A percentile compares a stretch with the other conserved stretches of the same genome.
Conservation (phyloP, 2,888 invertebrate genomes). For the Eupithecia inturbata region DNA sequence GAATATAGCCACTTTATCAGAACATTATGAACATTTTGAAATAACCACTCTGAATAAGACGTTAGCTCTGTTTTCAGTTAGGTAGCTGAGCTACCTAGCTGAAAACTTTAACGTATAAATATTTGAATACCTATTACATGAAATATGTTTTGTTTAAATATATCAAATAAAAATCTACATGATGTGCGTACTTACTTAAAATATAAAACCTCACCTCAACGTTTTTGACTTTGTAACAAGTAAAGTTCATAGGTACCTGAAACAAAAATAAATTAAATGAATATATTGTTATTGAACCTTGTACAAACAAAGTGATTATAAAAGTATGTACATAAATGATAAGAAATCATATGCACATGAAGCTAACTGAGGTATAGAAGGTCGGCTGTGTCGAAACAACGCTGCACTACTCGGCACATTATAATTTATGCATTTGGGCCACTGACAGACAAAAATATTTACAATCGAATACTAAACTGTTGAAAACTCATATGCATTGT, state of each 20-base stretch:
- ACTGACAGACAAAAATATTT: conserved; percentile 61
- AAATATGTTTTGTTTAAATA: background rate
- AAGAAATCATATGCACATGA: conserved; percentile 54
- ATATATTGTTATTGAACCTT: conserved; percentile 45
- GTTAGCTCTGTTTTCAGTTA: too few relatives aligned
- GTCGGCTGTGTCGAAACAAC: conserved; percentile 70
- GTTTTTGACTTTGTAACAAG: conserved; percentile 49
- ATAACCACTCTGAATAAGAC: background rate
- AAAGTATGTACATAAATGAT: conserved; percentile 50
- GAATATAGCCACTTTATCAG: background rate
- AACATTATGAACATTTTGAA: background rate
- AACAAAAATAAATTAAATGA: conserved; percentile 62
- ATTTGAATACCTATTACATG: background rate
- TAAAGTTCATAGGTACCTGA: conserved; percentile 67
- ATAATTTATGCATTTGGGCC: conserved; percentile 75
- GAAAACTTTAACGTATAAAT: background rate
- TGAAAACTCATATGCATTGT: conserved; percentile 26
- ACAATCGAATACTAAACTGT: conserved; percentile 38
- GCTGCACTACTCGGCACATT: conserved; percentile 61
- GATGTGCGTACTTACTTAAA: background rate
- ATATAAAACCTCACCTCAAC: conserved; percentile 66
- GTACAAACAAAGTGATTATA: conserved; percentile 46
- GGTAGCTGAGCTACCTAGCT: background rate
- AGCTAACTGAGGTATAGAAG: conserved; percentile 62
- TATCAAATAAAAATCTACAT: background rate